phyloP scores from a whole-genome alignment of 2,113 vertebrate genomes.

The Rhynchomys soricoides region DNA sequence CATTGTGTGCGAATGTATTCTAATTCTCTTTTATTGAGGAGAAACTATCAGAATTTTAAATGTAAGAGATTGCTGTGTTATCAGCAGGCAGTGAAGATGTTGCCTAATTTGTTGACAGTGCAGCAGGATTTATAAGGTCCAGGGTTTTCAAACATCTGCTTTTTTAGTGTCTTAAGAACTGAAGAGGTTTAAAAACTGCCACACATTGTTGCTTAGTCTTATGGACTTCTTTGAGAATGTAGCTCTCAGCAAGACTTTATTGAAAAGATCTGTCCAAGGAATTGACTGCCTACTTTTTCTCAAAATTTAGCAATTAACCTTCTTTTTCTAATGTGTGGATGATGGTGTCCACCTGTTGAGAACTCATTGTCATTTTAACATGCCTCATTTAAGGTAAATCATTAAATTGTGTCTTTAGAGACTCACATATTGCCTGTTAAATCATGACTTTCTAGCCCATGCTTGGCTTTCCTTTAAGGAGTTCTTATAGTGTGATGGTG shows the following conservation, averaged over 20 bases:
- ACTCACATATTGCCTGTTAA: background rate
- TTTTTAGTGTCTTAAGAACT: conserved; percentile 84
- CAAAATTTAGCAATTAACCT: conserved; percentile 73
- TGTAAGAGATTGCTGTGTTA: conserved; percentile 66
- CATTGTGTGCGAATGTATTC: conserved; percentile 32
- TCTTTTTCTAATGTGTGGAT: background rate
- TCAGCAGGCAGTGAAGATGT: conserved; percentile 83
- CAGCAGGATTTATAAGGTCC: conserved; percentile 76
- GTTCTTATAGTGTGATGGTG: background rate
- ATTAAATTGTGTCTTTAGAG: background rate
- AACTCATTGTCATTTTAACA: conserved; percentile 16
- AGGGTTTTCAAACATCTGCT: conserved; percentile 88
- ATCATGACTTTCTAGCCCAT: background rate
- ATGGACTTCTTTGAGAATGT: conserved; percentile 72
- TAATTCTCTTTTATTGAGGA: conserved; percentile 72
- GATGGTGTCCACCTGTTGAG: conserved; percentile 27
- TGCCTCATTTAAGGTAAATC: background rate
- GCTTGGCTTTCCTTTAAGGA: background rate
- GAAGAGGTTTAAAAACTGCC: conserved; percentile 78
- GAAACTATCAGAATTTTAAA: conserved; percentile 73
- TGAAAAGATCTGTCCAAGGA: conserved; percentile 74
- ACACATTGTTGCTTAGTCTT: conserved; percentile 73
- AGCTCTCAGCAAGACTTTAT: conserved; percentile 82
- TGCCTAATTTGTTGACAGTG: conserved; percentile 79
- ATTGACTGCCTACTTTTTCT: conserved; percentile 62